Evolutionary conservation across 2,113 vertebrate species (phyloP).

Genomic region (Oxyura jamaicensis): DNA sequence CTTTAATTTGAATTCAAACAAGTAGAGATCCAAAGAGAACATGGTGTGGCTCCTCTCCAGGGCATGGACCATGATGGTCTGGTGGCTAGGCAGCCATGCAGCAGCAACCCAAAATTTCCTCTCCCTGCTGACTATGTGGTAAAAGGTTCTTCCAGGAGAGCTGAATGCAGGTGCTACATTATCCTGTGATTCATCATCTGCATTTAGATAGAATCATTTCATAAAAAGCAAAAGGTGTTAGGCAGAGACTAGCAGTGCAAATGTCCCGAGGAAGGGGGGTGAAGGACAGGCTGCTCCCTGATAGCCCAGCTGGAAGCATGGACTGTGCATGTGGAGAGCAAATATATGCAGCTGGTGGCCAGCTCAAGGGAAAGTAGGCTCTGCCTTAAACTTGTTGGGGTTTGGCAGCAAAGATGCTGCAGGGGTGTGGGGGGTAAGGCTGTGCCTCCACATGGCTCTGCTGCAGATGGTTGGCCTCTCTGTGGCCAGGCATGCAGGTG

Average conservation of each 20-base stretch:
- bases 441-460: background rate
- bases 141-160: background rate
- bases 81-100: background rate
- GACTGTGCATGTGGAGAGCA: background rate
- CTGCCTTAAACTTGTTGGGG: background rate
- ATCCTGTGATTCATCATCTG: background rate
- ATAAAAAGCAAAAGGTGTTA: background rate
- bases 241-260: background rate
- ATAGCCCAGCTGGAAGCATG: background rate
- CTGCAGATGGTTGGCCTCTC: background rate
- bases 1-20: background rate
- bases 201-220: background rate
- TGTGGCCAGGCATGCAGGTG: fast-evolving
- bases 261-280: background rate
- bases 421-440: background rate
- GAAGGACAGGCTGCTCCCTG: background rate
- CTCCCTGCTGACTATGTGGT: background rate
- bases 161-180: background rate
- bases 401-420: background rate
- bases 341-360: background rate
- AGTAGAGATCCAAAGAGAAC: background rate
- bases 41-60: background rate
- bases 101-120: background rate
- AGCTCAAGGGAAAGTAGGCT: background rate
- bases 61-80: fast-evolving